Conservation (phyloP, 2,888 invertebrate species). For the Ypsolopha sequella region DNA sequence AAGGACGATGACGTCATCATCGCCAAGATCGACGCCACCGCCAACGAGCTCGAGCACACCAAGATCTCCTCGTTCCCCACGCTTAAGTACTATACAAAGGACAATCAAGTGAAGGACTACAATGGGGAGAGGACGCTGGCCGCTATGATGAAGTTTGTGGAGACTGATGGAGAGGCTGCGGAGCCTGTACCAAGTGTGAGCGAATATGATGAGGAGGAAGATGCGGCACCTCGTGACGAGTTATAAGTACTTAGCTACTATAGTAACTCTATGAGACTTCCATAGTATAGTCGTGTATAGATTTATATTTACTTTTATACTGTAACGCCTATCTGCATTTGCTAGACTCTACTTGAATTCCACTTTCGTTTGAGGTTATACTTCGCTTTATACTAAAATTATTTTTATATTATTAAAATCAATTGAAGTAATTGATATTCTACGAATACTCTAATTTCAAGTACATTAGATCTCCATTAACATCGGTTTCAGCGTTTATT, state of each 20-base stretch:
- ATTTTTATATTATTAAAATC: conserved; percentile 1
- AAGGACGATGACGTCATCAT: conserved; percentile 86
- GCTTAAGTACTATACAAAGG: conserved; percentile 94
- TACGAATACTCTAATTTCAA: conserved; percentile 7
- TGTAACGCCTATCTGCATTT: conserved; percentile 34
- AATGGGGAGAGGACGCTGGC: conserved; percentile 96
- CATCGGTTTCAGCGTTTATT: neutral
- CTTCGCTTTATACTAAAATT: conserved; percentile 6
- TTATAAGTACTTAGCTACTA: conserved; percentile 69
- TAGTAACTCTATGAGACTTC: conserved; percentile 39
- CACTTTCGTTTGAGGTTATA: conserved; percentile 26
- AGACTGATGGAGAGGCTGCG: conserved; percentile 87
- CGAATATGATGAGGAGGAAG: no score
- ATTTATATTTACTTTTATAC: conserved; percentile 50
- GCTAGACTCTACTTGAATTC: conserved; percentile 39
- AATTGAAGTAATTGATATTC: neutral
- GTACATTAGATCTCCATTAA: neutral
- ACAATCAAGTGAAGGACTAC: conserved; percentile 90
- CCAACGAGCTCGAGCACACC: conserved; percentile 96
- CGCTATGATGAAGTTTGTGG: conserved; percentile 93
- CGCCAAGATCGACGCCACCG: conserved; percentile 99
- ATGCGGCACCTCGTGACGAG: conserved; percentile 82
- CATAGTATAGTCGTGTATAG: conserved; percentile 61
- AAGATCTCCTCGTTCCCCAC: conserved; percentile 96
- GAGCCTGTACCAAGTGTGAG: conserved; percentile 75